phyloP scores from a whole-genome alignment of 2,888 invertebrate genomes.

The Hydroisotoma schaefferi region DNA sequence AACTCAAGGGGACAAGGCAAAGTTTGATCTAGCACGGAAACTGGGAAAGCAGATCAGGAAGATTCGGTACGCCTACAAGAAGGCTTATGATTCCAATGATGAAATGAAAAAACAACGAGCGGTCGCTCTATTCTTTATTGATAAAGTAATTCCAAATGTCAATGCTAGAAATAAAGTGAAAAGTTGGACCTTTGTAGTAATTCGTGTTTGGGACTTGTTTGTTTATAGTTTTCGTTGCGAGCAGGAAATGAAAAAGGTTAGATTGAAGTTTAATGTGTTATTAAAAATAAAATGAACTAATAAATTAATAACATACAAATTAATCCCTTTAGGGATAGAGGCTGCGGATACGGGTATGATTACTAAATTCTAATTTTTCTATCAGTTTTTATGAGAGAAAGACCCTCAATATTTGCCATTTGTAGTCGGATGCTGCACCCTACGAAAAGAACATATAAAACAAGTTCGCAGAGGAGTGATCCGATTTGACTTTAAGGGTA shows the following conservation, averaged over 20 bases:
- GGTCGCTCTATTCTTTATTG: slow-evolving; percentile 3
- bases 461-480: neutral
- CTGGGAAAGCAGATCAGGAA: neutral
- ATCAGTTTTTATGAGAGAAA: too few relatives aligned
- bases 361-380: too few relatives aligned
- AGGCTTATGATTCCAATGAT: neutral
- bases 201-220: too few relatives aligned
- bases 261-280: too few relatives aligned
- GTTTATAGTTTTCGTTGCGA: slow-evolving; percentile 2
- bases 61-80: neutral
- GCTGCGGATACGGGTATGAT: slow-evolving; percentile 10
- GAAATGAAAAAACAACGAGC: neutral
- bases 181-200: too few relatives aligned
- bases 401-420: too few relatives aligned
- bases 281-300: too few relatives aligned
- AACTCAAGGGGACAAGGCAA: neutral
- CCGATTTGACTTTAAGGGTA: slow-evolving; percentile 2
- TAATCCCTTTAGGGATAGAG: too few relatives aligned
- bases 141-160: too few relatives aligned
- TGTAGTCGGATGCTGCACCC: slow-evolving; percentile 5
- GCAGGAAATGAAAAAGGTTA: slow-evolving; percentile 6
- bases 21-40: neutral
- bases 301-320: too few relatives aligned
- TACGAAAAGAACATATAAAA: slow-evolving; percentile 5
- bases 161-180: too few relatives aligned